Base-by-base conservation (phyloP, 2,888 invertebrate species). In the Metacarcinus magister region DNA sequence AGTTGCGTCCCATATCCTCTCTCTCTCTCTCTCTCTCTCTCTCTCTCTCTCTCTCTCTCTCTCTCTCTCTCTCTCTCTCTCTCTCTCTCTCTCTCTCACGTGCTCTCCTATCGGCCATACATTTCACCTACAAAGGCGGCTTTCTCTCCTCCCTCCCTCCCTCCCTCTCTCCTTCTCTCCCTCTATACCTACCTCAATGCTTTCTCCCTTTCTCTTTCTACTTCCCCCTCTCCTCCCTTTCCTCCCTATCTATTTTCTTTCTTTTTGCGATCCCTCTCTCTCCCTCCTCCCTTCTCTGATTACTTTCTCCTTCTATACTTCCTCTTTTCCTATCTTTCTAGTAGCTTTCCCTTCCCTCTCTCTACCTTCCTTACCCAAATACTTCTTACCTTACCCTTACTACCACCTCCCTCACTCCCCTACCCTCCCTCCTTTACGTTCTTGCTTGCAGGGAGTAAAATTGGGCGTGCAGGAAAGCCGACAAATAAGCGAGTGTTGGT, bases 41-140 rank as follows among this genome's bases (percentile, higher is more conserved):
- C 90, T 44, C 90, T 67, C 67, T n/a, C n/a, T n/a, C n/a, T n/a
- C 67, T 90, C 90, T 44, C 90, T 44, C 90, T 90, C 44, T 90
- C 90, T 44, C 44, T 44, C 90, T 44, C 44, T 44, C 44, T 44
- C 90, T 44, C 90, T 90, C 44, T 90, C 90, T 44, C 44, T 44
- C 90, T 44, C 23, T 43, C 43, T 43, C 89, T 43, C 89, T 89
- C 43, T 89, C 89, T 60, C 60, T 60, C 60, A 46, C 46, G 54
- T 54, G 54, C 54, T 54, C 54, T 54, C 10, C 54, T 54, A 54
- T 54, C 54, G 54, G 54, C 54, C 54, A 54, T 54, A 54, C 54
- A 54, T 54, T 54, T 54, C 16, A 54, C 10, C 54, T 54, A 54
- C 54, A 54, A 54, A 54, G 54, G 54, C 10, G 54, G 54, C 16